phyloP scores from a whole-genome alignment of 2,888 invertebrate genomes.

The Drosophila eohydei region DNA sequence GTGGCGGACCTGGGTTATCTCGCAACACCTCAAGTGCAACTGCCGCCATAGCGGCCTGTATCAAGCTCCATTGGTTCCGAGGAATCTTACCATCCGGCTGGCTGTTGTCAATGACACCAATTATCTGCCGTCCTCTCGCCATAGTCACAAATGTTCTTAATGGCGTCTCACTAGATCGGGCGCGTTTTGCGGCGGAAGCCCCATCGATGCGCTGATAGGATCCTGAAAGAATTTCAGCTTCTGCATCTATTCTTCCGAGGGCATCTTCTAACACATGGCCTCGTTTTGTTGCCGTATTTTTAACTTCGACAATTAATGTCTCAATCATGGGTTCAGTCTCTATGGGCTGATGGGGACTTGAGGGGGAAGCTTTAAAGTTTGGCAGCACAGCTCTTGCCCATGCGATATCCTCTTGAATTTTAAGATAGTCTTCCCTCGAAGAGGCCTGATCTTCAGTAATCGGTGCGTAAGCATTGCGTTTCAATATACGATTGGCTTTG shows the following conservation, averaged over 20 bases:
- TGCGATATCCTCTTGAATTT: conserved; percentile 24
- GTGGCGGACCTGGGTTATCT: conserved; percentile 33
- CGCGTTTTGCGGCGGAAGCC: not conserved
- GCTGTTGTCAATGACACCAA: conserved; percentile 31
- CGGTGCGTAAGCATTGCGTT: conserved; percentile 10
- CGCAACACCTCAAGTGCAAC: conserved; percentile 20
- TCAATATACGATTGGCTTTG: conserved; percentile 28
- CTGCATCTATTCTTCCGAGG: not conserved
- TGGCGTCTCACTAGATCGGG: not conserved
- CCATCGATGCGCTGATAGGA: not conserved
- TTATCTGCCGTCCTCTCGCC: conserved; percentile 16
- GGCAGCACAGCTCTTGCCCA: conserved; percentile 36
- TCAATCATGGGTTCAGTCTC: not conserved
- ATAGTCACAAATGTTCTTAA: conserved; percentile 16
- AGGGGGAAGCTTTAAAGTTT: not conserved
- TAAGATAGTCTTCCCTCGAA: conserved; percentile 17
- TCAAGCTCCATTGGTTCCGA: conserved; percentile 37
- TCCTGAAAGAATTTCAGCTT: not conserved
- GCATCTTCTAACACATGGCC: not conserved
- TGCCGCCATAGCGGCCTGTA: conserved; percentile 33
- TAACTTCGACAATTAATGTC: conserved; percentile 23
- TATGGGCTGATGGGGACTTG: not conserved
- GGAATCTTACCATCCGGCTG: conserved; percentile 31
- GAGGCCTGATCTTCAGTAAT: conserved; percentile 24
- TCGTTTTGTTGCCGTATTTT: not conserved